Base-by-base conservation (phyloP, 2,888 invertebrate species). In the Dioctria rufipes region DNA sequence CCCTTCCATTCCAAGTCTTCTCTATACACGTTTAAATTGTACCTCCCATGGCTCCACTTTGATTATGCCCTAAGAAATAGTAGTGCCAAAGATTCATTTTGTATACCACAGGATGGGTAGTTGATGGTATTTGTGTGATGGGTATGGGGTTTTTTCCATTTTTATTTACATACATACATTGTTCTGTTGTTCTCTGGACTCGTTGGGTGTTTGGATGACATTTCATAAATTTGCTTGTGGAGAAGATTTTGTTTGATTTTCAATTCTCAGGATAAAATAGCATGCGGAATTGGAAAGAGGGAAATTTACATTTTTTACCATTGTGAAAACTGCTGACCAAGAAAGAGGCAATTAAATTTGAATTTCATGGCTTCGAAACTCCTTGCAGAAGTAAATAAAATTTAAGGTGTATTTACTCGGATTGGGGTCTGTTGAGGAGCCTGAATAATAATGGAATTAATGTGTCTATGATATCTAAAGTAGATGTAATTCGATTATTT, bases 11-110 rank as follows among this genome's bases (percentile, higher is more conserved):
- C 25, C 25, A n/a, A 4, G 11, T 54, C 54, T 11, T 8, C 11
- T n/a, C 8, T 6, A 46, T 8, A 5, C 46, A 5, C 46, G 46
- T 8, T 46, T 46, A 8, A 6, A 8, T n/a, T 43, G 46, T 13
- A 37, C 65, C 39, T 5, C 66, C 66, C 65, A 6, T 65, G 39
- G 8, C 25, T 43, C 43, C 40, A 43, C 66, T 9, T 5, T 51
- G 39, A 5, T 69, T 51, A 25, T 25, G 51, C 49, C 39, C 69
- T 37, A 51, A 69, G 69, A 25, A 25, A 69, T 69, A 69, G 49
- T 69, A 69, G 69, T 51, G 69, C 40, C 69, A 69, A 69, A 69
- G 69, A 51, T 69, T 69, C 49, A 69, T 69, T 69, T 25, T 69
- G 49, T 69, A 51, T 25, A 25, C 25, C 25, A 25, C 25, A 25